Percentiles rank a stretch among this genome's conserved stretches.
Conservation (phyloP, 2,797 vertebrate genomes). For the Acomys russatus region DNA sequence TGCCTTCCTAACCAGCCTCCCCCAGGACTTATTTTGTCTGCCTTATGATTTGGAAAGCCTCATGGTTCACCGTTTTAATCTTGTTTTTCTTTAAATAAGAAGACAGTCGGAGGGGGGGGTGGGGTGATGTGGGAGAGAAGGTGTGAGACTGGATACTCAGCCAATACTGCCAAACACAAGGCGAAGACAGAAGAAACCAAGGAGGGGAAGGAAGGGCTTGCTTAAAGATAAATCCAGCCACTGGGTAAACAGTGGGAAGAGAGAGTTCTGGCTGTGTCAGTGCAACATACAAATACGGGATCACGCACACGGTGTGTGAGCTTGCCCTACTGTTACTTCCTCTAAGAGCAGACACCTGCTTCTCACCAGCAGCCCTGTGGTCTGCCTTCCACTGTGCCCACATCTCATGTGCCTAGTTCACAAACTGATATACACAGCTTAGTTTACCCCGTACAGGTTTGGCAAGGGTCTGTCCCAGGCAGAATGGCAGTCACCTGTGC, state of each 20-base stretch:
- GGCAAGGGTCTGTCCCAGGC: not conserved
- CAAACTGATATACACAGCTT: not conserved
- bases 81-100: constrained; percentile 82
- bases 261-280: not conserved
- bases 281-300: constrained; percentile 3
- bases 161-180: constrained; percentile 80
- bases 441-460: not conserved
- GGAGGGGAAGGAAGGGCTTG: constrained; percentile 60
- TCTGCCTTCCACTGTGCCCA: not conserved
- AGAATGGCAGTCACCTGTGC: not conserved
- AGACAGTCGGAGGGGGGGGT: constrained; percentile 63
- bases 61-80: constrained; percentile 56
- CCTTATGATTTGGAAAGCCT: constrained; percentile 66
- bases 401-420: not conserved
- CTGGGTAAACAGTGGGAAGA: constrained; percentile 63
- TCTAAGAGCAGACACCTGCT: not conserved
- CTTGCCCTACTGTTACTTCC: constrained; percentile 10
- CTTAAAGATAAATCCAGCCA: constrained; percentile 79
- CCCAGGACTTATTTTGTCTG: constrained; percentile 44
- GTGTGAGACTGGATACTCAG: constrained; percentile 80
- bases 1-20: constrained; percentile 45
- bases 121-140: constrained; percentile 70
- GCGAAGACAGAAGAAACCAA: constrained; percentile 61
- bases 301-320: not conserved
- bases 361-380: not conserved